Evolutionary conservation across 2,113 vertebrate genomes (phyloP).

Genomic region (Pseudonaja textilis): DNA sequence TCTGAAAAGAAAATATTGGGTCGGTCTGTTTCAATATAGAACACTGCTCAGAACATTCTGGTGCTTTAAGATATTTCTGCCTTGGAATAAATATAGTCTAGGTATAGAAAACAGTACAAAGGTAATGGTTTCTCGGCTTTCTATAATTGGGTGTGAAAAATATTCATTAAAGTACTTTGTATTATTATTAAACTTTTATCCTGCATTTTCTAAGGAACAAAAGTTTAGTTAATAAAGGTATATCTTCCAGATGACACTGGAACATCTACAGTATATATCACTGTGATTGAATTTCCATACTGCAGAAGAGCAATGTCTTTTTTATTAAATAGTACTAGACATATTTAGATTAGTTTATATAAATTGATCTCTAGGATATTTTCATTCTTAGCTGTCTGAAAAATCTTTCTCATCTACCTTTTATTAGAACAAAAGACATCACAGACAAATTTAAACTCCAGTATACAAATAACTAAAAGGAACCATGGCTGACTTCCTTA

Average conservation of each 20-base stretch:
- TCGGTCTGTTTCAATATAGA: neutral
- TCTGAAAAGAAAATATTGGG: neutral
- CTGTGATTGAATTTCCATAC: neutral
- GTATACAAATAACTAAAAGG: neutral
- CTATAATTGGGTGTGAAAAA: neutral
- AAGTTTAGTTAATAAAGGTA: neutral
- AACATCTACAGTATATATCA: neutral
- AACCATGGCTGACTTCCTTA: neutral
- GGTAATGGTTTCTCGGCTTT: neutral
- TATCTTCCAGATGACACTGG: neutral
- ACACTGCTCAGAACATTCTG: neutral
- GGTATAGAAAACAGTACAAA: neutral
- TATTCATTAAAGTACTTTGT: neutral
- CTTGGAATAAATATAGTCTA: neutral
- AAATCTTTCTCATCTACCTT: neutral
- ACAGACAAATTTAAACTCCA: neutral
- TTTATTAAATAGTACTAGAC: neutral
- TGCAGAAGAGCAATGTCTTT: neutral
- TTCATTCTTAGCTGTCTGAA: neutral
- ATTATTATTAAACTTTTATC: neutral
- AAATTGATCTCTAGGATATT: neutral
- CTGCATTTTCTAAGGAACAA: neutral
- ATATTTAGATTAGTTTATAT: neutral
- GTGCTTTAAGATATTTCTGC: neutral
- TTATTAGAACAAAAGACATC: neutral